Percentiles rank a stretch among this genome's conserved stretches.
Evolutionary conservation across 1,140 invertebrate species (phyloP).

Genomic region (Macrosteles quadrilineatus): DNA sequence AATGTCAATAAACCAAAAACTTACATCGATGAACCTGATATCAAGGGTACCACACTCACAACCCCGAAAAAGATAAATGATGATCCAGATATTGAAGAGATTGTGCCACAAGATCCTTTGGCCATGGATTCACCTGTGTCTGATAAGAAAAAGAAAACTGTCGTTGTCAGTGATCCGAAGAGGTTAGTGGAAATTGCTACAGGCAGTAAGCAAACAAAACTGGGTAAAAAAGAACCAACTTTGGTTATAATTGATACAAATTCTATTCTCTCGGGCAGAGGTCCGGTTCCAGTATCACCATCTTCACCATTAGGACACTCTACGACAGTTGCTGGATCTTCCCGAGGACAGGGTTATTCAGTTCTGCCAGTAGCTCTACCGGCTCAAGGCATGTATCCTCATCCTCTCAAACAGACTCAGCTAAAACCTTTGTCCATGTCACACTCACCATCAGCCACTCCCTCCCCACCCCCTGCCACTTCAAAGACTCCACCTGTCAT

Average conservation of each 20-base stretch:
- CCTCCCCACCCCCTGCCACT: conserved; percentile 50
- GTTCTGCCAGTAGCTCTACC: conserved; percentile 47
- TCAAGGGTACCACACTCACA: neutral
- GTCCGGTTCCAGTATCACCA: conserved; percentile 58
- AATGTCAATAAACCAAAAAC: conserved; percentile 63
- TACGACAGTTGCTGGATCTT: conserved; percentile 32
- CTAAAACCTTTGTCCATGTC: conserved; percentile 30
- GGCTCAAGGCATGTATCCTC: conserved; percentile 59
- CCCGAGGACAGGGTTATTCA: conserved; percentile 34
- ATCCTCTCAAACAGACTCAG: conserved; percentile 22
- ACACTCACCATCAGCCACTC: conserved; percentile 9
- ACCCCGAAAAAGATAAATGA: conserved; percentile 54
- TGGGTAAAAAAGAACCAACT: conserved; percentile 71
- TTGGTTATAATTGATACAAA: conserved; percentile 79
- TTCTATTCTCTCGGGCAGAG: conserved; percentile 65
- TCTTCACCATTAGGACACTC: conserved; percentile 40
- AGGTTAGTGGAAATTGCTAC: conserved; percentile 68
- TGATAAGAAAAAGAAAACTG: conserved; percentile 58
- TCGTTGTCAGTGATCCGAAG: conserved; percentile 73
- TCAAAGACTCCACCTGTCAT: conserved; percentile 56
- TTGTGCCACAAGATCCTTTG: conserved; percentile 63
- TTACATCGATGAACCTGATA: conserved; percentile 55
- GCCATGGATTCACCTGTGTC: conserved; percentile 53
- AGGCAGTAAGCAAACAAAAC: conserved; percentile 55
- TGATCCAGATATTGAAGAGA: conserved; percentile 56